Percentiles rank a stretch among this genome's conserved stretches.
phyloP scores from a whole-genome alignment of 2,888 invertebrate species.

The Drosophila villosipedis region DNA sequence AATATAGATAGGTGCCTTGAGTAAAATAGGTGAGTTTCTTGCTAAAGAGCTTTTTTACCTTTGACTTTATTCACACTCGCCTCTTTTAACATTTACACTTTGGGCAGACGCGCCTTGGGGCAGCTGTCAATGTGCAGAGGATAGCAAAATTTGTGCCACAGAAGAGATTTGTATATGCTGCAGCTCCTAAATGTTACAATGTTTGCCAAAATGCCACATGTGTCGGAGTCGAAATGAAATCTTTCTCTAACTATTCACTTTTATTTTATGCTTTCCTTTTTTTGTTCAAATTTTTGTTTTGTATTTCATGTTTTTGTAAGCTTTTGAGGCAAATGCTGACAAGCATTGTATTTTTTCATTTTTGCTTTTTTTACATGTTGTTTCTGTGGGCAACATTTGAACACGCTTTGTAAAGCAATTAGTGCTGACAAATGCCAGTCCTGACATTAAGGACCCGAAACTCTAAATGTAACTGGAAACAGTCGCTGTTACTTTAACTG shows the following conservation, averaged over 20 bases:
- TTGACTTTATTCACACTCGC: slow-evolving; percentile 12
- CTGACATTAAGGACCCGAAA: slow-evolving; percentile 30
- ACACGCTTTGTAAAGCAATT: slow-evolving; percentile 70
- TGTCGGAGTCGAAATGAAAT: slow-evolving; percentile 56
- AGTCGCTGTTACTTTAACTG: background rate
- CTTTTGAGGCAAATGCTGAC: slow-evolving; percentile 45
- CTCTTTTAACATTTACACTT: slow-evolving; percentile 29
- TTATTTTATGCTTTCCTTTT: background rate
- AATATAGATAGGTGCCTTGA: background rate
- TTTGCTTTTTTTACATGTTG: background rate
- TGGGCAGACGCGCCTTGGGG: slow-evolving; percentile 18
- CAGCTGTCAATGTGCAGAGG: slow-evolving; percentile 37
- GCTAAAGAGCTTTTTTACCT: background rate
- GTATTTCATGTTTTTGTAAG: slow-evolving; percentile 28
- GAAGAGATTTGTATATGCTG: slow-evolving; percentile 29
- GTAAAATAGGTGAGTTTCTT: too few relatives aligned
- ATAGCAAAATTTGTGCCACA: slow-evolving; percentile 48
- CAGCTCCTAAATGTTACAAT: slow-evolving; percentile 20
- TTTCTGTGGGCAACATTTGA: slow-evolving; percentile 25
- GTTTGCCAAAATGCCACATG: slow-evolving; percentile 47
- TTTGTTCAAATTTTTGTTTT: slow-evolving; percentile 32
- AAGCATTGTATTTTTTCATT: slow-evolving; percentile 21
- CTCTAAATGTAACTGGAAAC: slow-evolving; percentile 10
- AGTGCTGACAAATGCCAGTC: slow-evolving; percentile 65
- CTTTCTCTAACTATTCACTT: slow-evolving; percentile 18